Evolutionary conservation across 2,888 invertebrate species (phyloP).

Genomic region (Idaea straminata): DNA sequence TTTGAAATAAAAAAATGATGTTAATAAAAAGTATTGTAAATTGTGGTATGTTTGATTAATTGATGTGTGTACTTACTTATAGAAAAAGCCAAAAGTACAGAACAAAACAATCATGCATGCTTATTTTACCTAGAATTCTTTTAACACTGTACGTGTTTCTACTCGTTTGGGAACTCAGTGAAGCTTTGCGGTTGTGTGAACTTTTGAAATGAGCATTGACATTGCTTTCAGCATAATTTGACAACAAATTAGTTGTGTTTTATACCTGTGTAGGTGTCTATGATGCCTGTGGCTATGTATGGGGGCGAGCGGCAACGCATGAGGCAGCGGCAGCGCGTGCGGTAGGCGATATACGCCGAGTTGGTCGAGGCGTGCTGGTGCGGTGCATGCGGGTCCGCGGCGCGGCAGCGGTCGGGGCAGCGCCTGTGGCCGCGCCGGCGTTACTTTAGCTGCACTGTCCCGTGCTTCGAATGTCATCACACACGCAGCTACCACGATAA

Average conservation of each 20-base stretch:
- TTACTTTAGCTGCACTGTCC: constrained; percentile 93
- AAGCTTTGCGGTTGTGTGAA: too few species aligned
- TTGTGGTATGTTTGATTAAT: too few species aligned
- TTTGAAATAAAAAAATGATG: too few species aligned
- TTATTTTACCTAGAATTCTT: too few species aligned
- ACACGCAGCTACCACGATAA: constrained; percentile 97
- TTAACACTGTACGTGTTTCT: too few species aligned
- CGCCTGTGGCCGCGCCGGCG: constrained; percentile 84
- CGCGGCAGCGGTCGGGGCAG: constrained; percentile 76
- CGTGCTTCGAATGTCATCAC: constrained; percentile 99
- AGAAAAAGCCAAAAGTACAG: too few species aligned
- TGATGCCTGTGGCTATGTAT: constrained; percentile 69
- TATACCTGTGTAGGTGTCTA: constrained; percentile 61
- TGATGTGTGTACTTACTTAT: too few species aligned
- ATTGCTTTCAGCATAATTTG: neutral
- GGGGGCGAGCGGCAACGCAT: constrained; percentile 62
- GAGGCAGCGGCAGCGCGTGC: constrained; percentile 66
- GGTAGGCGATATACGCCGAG: constrained; percentile 84
- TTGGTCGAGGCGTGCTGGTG: constrained; percentile 82
- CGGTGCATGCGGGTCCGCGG: constrained; percentile 67
- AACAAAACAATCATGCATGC: too few species aligned
- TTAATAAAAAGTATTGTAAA: too few species aligned
- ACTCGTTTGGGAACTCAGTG: too few species aligned
- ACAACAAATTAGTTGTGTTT: constrained; percentile 3
- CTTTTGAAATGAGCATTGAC: constrained; percentile 2